Conservation (phyloP, 2,888 invertebrate species). For the Drosophila diplacantha region DNA sequence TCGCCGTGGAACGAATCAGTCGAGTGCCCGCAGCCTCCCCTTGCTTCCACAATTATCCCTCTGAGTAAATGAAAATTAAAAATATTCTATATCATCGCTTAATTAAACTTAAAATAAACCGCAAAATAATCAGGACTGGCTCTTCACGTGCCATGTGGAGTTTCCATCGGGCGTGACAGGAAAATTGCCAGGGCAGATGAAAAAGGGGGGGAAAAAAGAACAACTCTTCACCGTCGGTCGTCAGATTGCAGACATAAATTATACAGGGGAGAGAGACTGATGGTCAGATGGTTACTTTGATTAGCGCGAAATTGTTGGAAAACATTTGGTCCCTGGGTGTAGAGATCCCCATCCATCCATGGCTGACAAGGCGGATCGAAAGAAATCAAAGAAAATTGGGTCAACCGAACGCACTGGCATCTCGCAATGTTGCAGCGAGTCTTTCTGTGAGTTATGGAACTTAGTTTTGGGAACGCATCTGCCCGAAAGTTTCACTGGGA, state of each 20-base stretch:
- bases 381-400: conserved; percentile 26
- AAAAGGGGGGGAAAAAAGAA: not conserved
- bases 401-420: conserved; percentile 29
- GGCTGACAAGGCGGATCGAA: conserved; percentile 20
- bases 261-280: conserved; percentile 36
- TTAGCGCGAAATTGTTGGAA: conserved; percentile 48
- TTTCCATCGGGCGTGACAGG: conserved; percentile 63
- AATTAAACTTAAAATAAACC: conserved; percentile 68
- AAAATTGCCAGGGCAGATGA: conserved; percentile 49
- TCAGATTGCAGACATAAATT: conserved; percentile 66
- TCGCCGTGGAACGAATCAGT: conserved; percentile 58
- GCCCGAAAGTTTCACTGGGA: conserved; percentile 14
- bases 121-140: conserved; percentile 56
- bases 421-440: conserved; percentile 5
- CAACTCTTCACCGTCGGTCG: conserved; percentile 46
- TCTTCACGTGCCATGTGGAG: conserved; percentile 63
- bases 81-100: conserved; percentile 45
- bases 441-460: conserved; percentile 7
- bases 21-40: conserved; percentile 19
- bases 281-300: conserved; percentile 55
- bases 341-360: conserved; percentile 31
- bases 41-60: not conserved
- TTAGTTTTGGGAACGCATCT: conserved; percentile 2
- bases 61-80: conserved; percentile 27
- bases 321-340: conserved; percentile 26